Evolutionary conservation across 2,888 invertebrate genomes (phyloP).

Genomic region (Abscondita cerata): DNA sequence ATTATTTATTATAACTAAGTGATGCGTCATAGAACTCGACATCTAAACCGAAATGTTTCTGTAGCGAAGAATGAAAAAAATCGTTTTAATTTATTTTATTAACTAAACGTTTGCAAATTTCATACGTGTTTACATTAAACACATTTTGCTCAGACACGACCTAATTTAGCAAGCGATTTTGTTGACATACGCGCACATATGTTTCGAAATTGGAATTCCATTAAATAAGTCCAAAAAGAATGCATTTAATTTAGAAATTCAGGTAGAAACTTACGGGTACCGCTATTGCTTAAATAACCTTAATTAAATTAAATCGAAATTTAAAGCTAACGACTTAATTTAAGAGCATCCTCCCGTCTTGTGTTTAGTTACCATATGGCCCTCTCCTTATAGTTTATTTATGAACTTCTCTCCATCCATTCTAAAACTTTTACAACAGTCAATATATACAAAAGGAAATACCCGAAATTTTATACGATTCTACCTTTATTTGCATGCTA

Average conservation of each 20-base stretch:
- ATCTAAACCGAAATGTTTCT: too few species aligned
- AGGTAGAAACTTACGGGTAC: conserved; percentile 10
- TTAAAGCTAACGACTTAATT: conserved; percentile 8
- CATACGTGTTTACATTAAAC: too few species aligned
- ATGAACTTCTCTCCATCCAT: too few species aligned
- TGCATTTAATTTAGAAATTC: not conserved
- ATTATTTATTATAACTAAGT: too few species aligned
- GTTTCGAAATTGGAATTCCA: too few species aligned
- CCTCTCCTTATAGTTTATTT: not conserved
- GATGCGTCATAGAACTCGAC: too few species aligned
- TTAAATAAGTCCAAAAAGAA: not conserved
- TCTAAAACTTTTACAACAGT: not conserved
- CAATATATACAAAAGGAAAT: not conserved
- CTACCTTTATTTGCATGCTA: not conserved
- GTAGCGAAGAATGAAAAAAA: too few species aligned
- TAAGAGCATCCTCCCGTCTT: conserved; percentile 5
- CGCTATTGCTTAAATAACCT: conserved; percentile 3
- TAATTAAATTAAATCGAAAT: conserved; percentile 12
- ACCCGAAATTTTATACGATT: not conserved
- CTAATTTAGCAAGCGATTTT: too few species aligned
- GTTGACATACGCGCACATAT: too few species aligned
- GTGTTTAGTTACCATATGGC: not conserved
- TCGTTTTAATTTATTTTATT: too few species aligned
- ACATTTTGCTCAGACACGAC: too few species aligned
- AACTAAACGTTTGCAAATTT: too few species aligned